Evolutionary conservation across 64 coral and sea anemone genomes (phyloP), one percentile per base, ranked within the genome.

Genomic region (Montipora efflorescens): DNA sequence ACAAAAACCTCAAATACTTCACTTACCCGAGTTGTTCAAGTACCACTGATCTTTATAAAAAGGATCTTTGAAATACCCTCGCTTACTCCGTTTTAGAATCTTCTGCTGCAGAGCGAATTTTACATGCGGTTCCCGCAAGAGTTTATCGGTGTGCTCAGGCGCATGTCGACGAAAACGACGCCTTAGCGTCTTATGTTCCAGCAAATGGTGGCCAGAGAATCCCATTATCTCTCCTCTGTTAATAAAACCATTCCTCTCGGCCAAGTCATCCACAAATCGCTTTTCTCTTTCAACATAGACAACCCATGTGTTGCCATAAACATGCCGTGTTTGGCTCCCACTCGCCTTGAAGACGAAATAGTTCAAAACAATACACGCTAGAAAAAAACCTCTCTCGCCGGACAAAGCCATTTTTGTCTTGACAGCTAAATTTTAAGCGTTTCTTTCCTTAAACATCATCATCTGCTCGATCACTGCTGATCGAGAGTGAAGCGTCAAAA

Each of bases 301-400:
- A 89, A 98, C 96, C 96, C 96, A 98, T 77, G 96, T 92, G 86
- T 97, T 97, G 19, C 93, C 88, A 84, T 95, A 97, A 72, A 95
- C 46, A 86, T 72, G 62, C 18, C 66, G 67, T 70, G 59, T 15
- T 48, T 6, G 13, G 46, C 16, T 84, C 5, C 82, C 19, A 50
- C 18, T 36, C 44, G 47, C 45, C 66, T 86, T 86, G 6, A 86
- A 86, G 1, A 46, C 82, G 22, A 86, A 43, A 47, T 14, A 84
- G 59, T 68, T 84, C 0, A 86, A 51, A 47, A 72, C 62, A 86
- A 86, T 22, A 50, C 66, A 86, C 7, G 82, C 82, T 50, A 86
- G 25, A 86, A 86, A 5, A n/a, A 86, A 19, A 19, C 82, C 82
- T 86, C 66, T 14, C 62, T 86, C 48, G 82, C 6, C 66, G 50